phyloP scores from a whole-genome alignment of 2,113 vertebrate genomes.

The Hipposideros armiger region DNA sequence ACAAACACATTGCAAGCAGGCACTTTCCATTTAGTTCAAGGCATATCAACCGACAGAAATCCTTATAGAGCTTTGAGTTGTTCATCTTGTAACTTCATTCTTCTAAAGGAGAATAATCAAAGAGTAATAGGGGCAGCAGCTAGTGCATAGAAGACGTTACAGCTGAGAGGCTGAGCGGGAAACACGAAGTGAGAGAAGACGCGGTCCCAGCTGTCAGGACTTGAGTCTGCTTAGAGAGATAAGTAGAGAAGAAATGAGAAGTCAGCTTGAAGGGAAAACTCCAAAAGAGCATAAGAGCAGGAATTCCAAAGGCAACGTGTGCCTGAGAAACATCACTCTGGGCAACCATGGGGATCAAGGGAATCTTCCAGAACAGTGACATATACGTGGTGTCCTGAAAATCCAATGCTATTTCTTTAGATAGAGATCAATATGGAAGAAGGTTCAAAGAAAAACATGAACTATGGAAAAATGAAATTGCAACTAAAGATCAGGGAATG shows the following conservation, averaged over 20 bases:
- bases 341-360: not conserved
- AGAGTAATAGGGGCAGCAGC: not conserved
- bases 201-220: not conserved
- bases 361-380: not conserved
- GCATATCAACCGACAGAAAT: not conserved
- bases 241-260: conserved; percentile 5
- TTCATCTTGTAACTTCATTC: not conserved
- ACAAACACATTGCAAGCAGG: conserved; percentile 19
- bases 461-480: not conserved
- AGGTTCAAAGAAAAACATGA: not conserved
- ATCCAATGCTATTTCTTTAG: not conserved
- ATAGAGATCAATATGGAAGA: not conserved
- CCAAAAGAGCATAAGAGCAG: not conserved
- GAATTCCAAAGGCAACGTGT: not conserved
- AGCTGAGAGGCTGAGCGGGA: not conserved
- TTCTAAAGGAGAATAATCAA: not conserved
- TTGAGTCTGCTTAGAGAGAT: not conserved
- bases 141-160: not conserved
- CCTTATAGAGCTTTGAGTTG: not conserved
- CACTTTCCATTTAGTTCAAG: conserved; percentile 30
- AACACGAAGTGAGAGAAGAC: not conserved
- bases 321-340: not conserved
- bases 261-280: not conserved
- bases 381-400: not conserved
- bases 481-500: not conserved